Evolutionary conservation across 2,797 vertebrate genomes (phyloP).

Genomic region (Oreochromis grahami): DNA sequence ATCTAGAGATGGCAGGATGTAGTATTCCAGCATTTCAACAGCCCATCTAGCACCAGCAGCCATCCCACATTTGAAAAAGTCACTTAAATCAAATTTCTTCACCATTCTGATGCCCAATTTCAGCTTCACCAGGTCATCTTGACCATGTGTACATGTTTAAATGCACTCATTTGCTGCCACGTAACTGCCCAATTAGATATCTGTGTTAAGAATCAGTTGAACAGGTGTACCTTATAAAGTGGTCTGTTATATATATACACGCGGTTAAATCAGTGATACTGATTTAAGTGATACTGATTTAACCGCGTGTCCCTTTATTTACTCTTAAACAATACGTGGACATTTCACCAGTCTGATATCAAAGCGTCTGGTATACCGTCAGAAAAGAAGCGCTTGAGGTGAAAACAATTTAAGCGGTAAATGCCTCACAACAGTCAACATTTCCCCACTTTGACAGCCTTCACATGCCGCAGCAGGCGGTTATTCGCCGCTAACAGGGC

Average conservation of each 20-base stretch:
- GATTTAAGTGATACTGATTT: too few relatives aligned
- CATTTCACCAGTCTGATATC: neutral
- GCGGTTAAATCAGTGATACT: too few relatives aligned
- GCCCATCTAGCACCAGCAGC: neutral
- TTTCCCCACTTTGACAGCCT: neutral
- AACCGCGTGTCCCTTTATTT: neutral
- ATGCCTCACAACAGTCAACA: neutral
- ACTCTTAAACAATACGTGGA: neutral
- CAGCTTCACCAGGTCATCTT: neutral
- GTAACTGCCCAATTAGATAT: neutral
- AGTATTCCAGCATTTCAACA: neutral
- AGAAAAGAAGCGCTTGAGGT: neutral
- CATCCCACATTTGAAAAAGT: neutral
- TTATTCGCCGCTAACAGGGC: neutral
- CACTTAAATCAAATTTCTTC: neutral
- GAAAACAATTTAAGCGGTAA: neutral
- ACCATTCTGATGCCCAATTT: neutral
- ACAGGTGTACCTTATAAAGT: neutral
- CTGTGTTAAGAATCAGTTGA: neutral
- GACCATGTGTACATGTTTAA: neutral
- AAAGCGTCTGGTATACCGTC: neutral
- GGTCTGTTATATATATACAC: neutral
- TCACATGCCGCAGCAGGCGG: neutral
- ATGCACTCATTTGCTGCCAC: neutral
- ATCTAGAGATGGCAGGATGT: neutral